A percentile compares a stretch with the other conserved stretches of the same genome.
phyloP scores from a whole-genome alignment of 2,888 invertebrate genomes.

The Eupeodes luniger region DNA sequence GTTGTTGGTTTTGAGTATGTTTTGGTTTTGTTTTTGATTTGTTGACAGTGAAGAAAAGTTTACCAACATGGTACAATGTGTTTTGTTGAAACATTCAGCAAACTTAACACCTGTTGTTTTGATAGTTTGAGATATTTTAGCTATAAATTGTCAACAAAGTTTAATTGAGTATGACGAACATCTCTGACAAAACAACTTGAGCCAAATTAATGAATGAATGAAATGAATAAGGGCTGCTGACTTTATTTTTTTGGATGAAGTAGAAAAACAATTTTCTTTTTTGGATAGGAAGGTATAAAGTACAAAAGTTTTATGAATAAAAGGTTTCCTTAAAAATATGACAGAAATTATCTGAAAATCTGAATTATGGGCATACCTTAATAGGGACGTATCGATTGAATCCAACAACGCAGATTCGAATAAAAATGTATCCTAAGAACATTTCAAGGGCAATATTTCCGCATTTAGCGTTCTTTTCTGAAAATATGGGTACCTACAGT shows the following conservation, averaged over 20 bases:
- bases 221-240: background rate
- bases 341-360: background rate
- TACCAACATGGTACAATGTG: background rate
- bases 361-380: background rate
- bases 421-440: too few species aligned
- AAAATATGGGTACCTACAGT: too few species aligned
- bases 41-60: constrained; percentile 6
- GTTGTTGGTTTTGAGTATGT: background rate
- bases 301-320: background rate
- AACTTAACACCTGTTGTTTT: constrained; percentile 28
- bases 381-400: too few species aligned
- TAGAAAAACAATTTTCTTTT: background rate
- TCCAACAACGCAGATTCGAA: too few species aligned
- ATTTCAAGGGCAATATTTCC: too few species aligned
- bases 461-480: too few species aligned
- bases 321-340: background rate
- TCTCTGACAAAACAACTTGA: background rate
- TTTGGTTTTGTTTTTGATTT: constrained; percentile 17
- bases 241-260: background rate
- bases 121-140: background rate
- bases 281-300: background rate
- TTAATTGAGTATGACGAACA: background rate
- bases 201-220: background rate
- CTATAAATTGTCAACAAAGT: background rate
- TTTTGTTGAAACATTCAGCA: background rate